These are phyloP conservation scores for Cuculus canorus DNA, from an alignment of 2,797 vertebrate genomes.

Conservation along the genomic window DNA sequence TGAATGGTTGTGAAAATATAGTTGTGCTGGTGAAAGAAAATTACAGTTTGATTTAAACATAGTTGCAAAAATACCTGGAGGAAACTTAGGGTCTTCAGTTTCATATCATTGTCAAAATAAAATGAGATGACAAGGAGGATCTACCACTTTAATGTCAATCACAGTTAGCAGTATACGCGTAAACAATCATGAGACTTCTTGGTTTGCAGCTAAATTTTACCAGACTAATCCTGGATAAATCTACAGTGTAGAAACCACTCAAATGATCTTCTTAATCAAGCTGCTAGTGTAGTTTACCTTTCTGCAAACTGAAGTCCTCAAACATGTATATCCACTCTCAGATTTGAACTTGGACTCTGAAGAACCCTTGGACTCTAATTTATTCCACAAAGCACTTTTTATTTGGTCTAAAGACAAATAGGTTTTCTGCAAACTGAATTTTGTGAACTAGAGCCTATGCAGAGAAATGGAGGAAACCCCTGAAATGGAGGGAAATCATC, in stretches of 20 bases:
- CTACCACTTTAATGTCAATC: background rate
- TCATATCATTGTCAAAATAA: background rate
- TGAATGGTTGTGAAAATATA: background rate
- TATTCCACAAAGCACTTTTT: background rate
- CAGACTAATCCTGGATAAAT: background rate
- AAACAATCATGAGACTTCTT: background rate
- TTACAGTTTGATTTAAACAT: conserved; percentile 26
- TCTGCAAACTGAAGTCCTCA: background rate
- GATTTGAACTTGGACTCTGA: background rate
- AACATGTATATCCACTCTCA: background rate
- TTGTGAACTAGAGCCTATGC: background rate
- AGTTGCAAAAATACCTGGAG: background rate
- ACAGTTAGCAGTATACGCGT: background rate
- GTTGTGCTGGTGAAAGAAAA: conserved; percentile 1
- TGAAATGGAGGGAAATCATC: background rate
- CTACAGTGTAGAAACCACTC: background rate
- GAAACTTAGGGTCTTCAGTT: background rate
- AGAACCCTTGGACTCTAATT: background rate
- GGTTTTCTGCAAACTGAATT: background rate
- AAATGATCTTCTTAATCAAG: background rate
- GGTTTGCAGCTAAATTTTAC: background rate
- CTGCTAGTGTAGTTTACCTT: background rate
- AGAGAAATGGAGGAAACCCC: no score
- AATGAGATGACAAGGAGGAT: background rate
- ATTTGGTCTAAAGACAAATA: background rate